Evolutionary conservation across 1,140 invertebrate species (phyloP).

Genomic region (Leptinotarsa lineolata): DNA sequence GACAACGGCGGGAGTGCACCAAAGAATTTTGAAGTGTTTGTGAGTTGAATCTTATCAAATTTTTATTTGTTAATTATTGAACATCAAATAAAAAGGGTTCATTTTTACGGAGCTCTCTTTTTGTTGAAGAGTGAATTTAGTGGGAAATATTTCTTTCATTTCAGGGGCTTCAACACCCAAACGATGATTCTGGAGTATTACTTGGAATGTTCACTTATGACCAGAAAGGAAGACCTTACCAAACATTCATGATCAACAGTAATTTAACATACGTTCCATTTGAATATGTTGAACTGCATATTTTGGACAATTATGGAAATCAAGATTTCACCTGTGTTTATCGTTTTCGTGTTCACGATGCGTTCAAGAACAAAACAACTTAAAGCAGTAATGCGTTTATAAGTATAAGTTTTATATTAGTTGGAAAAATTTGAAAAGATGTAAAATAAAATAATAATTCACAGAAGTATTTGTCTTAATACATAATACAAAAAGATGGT

Average conservation of each 20-base stretch:
- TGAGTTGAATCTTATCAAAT: slow-evolving; percentile 17
- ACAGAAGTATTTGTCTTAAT: background rate
- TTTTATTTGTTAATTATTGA: background rate
- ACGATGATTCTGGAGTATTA: slow-evolving; percentile 19
- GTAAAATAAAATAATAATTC: background rate
- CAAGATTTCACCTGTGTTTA: slow-evolving; percentile 41
- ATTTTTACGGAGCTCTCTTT: background rate
- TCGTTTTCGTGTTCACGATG: slow-evolving; percentile 39
- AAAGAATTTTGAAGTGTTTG: slow-evolving; percentile 37
- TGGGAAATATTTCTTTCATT: background rate
- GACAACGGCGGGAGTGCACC: slow-evolving; percentile 35
- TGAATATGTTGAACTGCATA: slow-evolving; percentile 35
- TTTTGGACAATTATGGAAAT: slow-evolving; percentile 42
- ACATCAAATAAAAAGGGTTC: background rate
- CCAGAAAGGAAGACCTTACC: slow-evolving; percentile 33
- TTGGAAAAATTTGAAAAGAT: background rate
- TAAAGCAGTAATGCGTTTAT: background rate
- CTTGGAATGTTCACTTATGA: slow-evolving; percentile 39
- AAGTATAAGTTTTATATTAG: background rate
- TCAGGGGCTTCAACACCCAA: slow-evolving; percentile 26
- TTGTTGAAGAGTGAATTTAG: background rate
- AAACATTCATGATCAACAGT: slow-evolving; percentile 37
- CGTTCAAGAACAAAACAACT: background rate
- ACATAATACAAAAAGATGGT: slow-evolving; percentile 11
- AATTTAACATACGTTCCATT: slow-evolving; percentile 28